A percentile compares a stretch with the other conserved stretches of the same genome.
Evolutionary conservation across 2,797 vertebrate genomes (phyloP).

Genomic region (Sebastes oblongus): DNA sequence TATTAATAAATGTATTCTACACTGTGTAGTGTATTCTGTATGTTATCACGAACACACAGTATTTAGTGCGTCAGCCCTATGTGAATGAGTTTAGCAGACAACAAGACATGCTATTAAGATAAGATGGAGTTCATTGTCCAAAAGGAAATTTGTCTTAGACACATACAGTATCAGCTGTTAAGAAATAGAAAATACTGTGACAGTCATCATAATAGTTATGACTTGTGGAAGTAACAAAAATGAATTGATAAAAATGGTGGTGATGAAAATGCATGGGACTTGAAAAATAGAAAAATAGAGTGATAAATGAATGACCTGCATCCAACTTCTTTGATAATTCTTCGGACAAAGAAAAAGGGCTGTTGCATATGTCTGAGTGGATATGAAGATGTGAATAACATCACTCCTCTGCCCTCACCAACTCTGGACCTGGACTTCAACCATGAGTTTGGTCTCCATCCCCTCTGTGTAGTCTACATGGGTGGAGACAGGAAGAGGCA

Average conservation of each 20-base stretch:
- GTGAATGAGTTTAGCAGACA: background rate
- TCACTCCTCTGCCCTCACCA: constrained; percentile 12
- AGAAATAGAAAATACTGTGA: background rate
- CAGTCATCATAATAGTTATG: too few relatives aligned
- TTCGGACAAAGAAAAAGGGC: too few relatives aligned
- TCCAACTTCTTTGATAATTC: too few relatives aligned
- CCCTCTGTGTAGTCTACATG: constrained; percentile 26
- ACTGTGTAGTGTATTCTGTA: constrained; percentile 13
- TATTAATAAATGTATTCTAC: constrained; percentile 54
- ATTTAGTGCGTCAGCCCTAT: background rate
- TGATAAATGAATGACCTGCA: too few relatives aligned
- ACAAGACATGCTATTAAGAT: background rate
- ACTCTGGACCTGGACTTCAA: constrained; percentile 13
- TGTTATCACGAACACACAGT: background rate
- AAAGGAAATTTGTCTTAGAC: background rate
- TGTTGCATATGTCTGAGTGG: too few relatives aligned
- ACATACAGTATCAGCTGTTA: background rate
- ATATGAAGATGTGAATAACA: too few relatives aligned
- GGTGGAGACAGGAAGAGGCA: constrained; percentile 57
- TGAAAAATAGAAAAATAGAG: too few relatives aligned
- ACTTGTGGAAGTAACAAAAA: too few relatives aligned
- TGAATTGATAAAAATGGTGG: too few relatives aligned
- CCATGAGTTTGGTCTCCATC: constrained; percentile 22
- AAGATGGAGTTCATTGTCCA: background rate
- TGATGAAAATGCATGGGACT: too few relatives aligned